phyloP scores from a whole-genome alignment of 1,140 invertebrate species.

The Ooceraea biroi region DNA sequence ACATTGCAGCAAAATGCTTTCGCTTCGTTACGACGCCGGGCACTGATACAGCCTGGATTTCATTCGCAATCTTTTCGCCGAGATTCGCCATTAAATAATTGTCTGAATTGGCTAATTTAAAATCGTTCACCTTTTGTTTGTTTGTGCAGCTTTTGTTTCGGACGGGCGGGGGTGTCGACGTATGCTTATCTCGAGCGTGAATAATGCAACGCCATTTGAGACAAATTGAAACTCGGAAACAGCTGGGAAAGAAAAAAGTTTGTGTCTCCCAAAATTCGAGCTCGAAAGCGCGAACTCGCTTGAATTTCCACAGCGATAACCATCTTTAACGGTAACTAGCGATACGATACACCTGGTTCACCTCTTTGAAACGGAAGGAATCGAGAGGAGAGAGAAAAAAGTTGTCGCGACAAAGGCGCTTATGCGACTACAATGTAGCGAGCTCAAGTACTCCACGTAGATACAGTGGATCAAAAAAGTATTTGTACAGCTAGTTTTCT shows the following conservation, averaged over 20 bases:
- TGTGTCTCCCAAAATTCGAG: neutral
- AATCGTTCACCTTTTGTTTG: too few relatives aligned
- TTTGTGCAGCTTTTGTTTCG: neutral
- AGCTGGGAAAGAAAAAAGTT: too few relatives aligned
- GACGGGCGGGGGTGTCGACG: neutral
- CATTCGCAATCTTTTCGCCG: slow-evolving; percentile 27
- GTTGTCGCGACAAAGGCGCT: slow-evolving; percentile 20
- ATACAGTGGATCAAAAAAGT: too few relatives aligned
- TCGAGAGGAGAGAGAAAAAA: neutral
- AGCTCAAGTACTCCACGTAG: too few relatives aligned
- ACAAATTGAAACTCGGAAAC: neutral
- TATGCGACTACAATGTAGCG: neutral
- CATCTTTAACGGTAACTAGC: neutral
- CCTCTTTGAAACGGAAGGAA: neutral
- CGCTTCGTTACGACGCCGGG: slow-evolving; percentile 62
- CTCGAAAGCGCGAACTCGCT: neutral
- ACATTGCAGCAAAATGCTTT: slow-evolving; percentile 70
- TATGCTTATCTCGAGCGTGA: neutral
- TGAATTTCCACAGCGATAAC: slow-evolving; percentile 4
- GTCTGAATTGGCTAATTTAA: slow-evolving; percentile 26
- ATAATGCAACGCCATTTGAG: neutral
- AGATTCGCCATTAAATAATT: slow-evolving; percentile 25
- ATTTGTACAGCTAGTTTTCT: too few relatives aligned
- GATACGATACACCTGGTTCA: neutral
- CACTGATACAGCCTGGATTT: slow-evolving; percentile 31